A percentile compares a stretch with the other conserved stretches of the same genome.
Conservation (phyloP, 2,113 vertebrate genomes). For the Erythrolamprus reginae region DNA sequence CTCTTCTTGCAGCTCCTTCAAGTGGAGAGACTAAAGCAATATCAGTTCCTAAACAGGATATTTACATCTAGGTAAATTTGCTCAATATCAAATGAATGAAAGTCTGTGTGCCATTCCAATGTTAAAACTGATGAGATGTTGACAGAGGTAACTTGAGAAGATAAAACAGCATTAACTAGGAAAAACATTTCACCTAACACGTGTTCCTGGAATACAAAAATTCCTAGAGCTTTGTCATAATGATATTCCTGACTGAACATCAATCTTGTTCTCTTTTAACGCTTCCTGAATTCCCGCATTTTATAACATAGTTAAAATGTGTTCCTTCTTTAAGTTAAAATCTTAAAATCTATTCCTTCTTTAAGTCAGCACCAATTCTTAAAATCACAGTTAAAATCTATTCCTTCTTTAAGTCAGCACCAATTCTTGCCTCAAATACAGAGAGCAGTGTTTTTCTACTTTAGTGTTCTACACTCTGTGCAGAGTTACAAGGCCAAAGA, state of each 20-base stretch:
- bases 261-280: not conserved
- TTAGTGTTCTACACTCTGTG: not conserved
- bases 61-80: not conserved
- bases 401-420: not conserved
- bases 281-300: not conserved
- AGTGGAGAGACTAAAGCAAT: not conserved
- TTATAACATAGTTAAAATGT: no score
- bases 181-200: not conserved
- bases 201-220: not conserved
- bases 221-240: not conserved
- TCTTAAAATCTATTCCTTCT: no score
- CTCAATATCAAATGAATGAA: not conserved
- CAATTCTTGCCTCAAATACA: not conserved
- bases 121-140: not conserved
- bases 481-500: not conserved
- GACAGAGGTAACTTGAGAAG: not conserved
- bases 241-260: not conserved
- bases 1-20: not conserved
- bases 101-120: not conserved
- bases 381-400: no score
- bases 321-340: no score
- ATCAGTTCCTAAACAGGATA: not conserved
- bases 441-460: not conserved
- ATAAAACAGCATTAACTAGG: not conserved
- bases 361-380: not conserved